These are phyloP conservation scores for Hyles vespertilio DNA, from an alignment of 1,140 invertebrate species.

Conservation along the genomic window DNA sequence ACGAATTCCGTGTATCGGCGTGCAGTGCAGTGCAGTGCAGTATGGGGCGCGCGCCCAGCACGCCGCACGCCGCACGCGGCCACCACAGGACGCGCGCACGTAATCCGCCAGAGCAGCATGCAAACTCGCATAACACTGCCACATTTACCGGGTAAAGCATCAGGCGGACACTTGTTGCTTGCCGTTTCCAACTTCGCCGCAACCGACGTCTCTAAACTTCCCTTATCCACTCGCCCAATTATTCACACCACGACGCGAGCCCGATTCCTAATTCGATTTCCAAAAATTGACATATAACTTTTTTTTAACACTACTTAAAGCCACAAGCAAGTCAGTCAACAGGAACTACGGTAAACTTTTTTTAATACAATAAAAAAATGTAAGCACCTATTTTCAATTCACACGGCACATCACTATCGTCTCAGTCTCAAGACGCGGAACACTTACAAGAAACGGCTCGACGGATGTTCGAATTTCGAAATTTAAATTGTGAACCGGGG, in stretches of 20 bases:
- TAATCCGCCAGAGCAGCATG: slow-evolving; percentile 62
- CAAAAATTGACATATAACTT: slow-evolving; percentile 21
- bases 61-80: too few species aligned
- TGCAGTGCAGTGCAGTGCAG: background rate
- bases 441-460: slow-evolving; percentile 13
- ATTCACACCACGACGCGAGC: slow-evolving; percentile 17
- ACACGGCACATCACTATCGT: slow-evolving; percentile 24
- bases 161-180: slow-evolving; percentile 68
- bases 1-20: slow-evolving; percentile 28
- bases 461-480: slow-evolving; percentile 7
- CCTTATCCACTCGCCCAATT: slow-evolving; percentile 17
- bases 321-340: background rate
- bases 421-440: slow-evolving; percentile 21
- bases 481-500: slow-evolving; percentile 1
- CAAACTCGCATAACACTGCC: slow-evolving; percentile 63
- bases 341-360: too few species aligned
- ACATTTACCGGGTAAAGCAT: slow-evolving; percentile 69
- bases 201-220: slow-evolving; percentile 45
- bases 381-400: slow-evolving; percentile 27
- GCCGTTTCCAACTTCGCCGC: slow-evolving; percentile 42
- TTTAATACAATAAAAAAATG: slow-evolving; percentile 7
- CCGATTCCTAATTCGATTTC: slow-evolving; percentile 10
- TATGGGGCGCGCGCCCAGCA: too few species aligned
- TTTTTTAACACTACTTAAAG: slow-evolving; percentile 17
- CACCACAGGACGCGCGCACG: slow-evolving; percentile 21